A percentile compares a stretch with the other conserved stretches of the same genome.
Evolutionary conservation across 2,113 vertebrate species (phyloP).

Genomic region (Xiphophorus hellerii): DNA sequence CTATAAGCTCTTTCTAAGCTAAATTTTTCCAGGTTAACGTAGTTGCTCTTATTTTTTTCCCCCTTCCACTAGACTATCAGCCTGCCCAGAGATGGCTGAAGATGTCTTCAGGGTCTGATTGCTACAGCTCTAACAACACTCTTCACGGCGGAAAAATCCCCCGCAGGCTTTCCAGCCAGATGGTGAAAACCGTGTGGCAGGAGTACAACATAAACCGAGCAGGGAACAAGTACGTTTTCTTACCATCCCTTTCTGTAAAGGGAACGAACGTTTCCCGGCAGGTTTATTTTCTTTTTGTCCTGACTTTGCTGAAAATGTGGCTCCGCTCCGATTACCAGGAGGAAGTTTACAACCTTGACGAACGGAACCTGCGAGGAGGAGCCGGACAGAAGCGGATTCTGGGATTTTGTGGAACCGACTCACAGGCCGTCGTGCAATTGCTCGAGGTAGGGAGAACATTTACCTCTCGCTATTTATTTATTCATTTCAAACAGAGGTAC

Average conservation of each 20-base stretch:
- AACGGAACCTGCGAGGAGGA: slow-evolving; percentile 91
- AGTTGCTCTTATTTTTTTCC: not conserved
- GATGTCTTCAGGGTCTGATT: slow-evolving; percentile 89
- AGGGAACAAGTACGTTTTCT: slow-evolving; percentile 89
- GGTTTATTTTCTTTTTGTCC: not conserved
- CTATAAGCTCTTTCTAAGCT: not conserved
- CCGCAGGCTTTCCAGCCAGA: slow-evolving; percentile 91
- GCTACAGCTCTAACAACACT: slow-evolving; percentile 89
- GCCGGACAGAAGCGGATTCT: slow-evolving; percentile 86
- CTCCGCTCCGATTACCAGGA: slow-evolving; percentile 73
- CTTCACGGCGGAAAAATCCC: slow-evolving; percentile 96
- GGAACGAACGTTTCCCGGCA: not conserved
- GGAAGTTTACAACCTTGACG: slow-evolving; percentile 91
- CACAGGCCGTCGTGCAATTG: slow-evolving; percentile 92
- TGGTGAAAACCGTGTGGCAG: slow-evolving; percentile 98
- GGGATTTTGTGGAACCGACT: slow-evolving; percentile 94
- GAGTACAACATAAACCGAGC: slow-evolving; percentile 96
- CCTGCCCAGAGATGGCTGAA: slow-evolving; percentile 94
- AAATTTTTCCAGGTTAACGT: not conserved
- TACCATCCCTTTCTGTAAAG: not conserved
- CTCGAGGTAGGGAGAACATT: slow-evolving; percentile 81
- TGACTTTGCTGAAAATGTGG: slow-evolving; percentile 1
- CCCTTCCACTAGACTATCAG: slow-evolving; percentile 83
- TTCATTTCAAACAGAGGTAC: not conserved
- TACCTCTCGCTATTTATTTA: not conserved